phyloP scores from a whole-genome alignment of 2,888 invertebrate genomes.

The Emmelina monodactyla region DNA sequence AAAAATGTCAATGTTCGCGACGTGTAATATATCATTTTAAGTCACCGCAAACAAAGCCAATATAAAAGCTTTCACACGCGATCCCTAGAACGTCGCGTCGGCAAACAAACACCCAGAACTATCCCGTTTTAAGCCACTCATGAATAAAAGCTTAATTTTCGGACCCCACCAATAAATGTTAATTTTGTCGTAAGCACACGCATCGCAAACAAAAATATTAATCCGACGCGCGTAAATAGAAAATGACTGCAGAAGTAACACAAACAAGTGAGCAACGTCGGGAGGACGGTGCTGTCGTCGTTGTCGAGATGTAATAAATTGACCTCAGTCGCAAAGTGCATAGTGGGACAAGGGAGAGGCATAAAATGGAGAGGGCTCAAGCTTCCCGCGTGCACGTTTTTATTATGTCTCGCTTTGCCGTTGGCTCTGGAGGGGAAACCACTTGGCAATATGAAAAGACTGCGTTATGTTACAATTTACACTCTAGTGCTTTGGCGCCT shows the following conservation, averaged over 20 bases:
- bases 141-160: conserved; percentile 60
- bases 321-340: conserved; percentile 37
- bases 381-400: conserved; percentile 31
- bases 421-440: conserved; percentile 38
- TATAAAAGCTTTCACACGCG: conserved; percentile 62
- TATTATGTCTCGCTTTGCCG: conserved; percentile 42
- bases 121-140: conserved; percentile 59
- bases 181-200: conserved; percentile 59
- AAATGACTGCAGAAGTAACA: conserved; percentile 54
- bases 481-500: conserved; percentile 10
- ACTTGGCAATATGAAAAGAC: conserved; percentile 21
- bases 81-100: conserved; percentile 44
- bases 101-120: conserved; percentile 58
- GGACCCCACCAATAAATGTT: conserved; percentile 63
- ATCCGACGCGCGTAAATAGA: conserved; percentile 61
- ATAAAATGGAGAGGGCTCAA: conserved; percentile 16
- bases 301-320: conserved; percentile 45
- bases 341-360: conserved; percentile 10
- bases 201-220: conserved; percentile 62
- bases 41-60: conserved; percentile 56
- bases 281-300: conserved; percentile 22
- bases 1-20: conserved; percentile 54
- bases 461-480: conserved; percentile 21
- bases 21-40: conserved; percentile 62
- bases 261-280: conserved; percentile 47